phyloP scores from a whole-genome alignment of 2,888 invertebrate genomes.

The Parelbella ahira region DNA sequence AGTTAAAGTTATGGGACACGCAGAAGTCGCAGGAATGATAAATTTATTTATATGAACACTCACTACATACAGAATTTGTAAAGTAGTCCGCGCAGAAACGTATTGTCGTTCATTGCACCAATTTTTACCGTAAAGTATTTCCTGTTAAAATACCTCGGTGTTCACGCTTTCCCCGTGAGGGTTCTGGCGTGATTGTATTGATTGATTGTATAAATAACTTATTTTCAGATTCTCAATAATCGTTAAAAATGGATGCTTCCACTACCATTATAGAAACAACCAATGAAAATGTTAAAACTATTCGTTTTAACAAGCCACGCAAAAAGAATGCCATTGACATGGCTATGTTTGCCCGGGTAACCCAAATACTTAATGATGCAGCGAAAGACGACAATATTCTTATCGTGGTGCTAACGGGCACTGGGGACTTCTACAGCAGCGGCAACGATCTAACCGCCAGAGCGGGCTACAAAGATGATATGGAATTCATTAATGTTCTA shows the following conservation, averaged over 20 bases:
- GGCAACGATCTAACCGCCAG: conserved; percentile 86
- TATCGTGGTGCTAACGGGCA: conserved; percentile 88
- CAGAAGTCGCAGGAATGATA: no score
- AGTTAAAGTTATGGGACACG: no score
- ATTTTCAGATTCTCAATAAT: no score
- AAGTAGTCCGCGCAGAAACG: no score
- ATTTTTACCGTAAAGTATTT: no score
- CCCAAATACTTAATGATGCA: conserved; percentile 84
- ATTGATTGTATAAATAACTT: no score
- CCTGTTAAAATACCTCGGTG: no score
- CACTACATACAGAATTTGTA: no score
- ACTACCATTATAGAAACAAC: conserved; percentile 49
- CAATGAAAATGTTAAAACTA: conserved; percentile 57
- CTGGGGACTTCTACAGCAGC: conserved; percentile 90
- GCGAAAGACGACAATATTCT: conserved; percentile 83
- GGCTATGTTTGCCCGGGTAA: conserved; percentile 84
- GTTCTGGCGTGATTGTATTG: no score
- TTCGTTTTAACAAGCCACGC: conserved; percentile 87
- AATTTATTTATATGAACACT: no score
- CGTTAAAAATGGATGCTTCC: conserved; percentile 33
- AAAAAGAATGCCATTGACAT: conserved; percentile 89
- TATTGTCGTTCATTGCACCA: no score
- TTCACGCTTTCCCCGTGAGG: no score
- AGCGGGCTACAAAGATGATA: conserved; percentile 32
- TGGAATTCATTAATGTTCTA: conserved; percentile 40